Conservation (phyloP, 1,140 invertebrate genomes). For the Zaprionus davidi region DNA sequence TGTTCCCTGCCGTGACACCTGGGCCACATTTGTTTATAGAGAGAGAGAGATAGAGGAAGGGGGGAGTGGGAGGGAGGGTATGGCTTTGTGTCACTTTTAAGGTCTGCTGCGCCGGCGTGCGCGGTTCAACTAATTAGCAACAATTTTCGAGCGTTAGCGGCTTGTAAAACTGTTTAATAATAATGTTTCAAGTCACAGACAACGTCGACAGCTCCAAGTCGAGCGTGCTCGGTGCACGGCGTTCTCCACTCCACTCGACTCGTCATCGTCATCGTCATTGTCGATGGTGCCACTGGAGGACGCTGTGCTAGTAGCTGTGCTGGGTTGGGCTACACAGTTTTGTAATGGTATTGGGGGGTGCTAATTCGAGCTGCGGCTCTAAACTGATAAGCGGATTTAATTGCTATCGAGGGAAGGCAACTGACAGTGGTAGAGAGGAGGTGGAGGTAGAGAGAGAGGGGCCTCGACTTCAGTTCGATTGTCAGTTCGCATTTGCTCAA, state of each 20-base stretch:
- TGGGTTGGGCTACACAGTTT: not conserved
- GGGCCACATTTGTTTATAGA: conserved; percentile 16
- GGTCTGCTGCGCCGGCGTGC: conserved; percentile 78
- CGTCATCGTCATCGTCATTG: not conserved
- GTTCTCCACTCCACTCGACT: not conserved
- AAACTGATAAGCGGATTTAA: conserved; percentile 79
- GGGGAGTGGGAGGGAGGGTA: not conserved
- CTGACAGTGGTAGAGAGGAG: not conserved
- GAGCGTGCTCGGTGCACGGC: not conserved
- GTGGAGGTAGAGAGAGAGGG: not conserved
- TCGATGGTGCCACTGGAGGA: not conserved
- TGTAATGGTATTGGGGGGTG: conserved; percentile 37
- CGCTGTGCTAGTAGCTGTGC: not conserved
- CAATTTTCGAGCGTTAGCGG: conserved; percentile 80
- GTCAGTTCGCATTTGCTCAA: conserved; percentile 58
- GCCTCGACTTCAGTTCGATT: conserved; percentile 20
- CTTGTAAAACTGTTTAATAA: conserved; percentile 80
- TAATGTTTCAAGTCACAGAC: conserved; percentile 32
- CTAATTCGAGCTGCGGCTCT: conserved; percentile 67
- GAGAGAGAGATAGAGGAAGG: not conserved
- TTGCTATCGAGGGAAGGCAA: conserved; percentile 52
- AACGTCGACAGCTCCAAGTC: not conserved
- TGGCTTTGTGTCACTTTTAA: conserved; percentile 55
- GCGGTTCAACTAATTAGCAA: conserved; percentile 75
- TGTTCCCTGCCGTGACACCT: conserved; percentile 4